Evolutionary conservation across 2,797 vertebrate species (phyloP), one percentile per base, ranked within the genome.

Genomic region (Ficedula albicollis): DNA sequence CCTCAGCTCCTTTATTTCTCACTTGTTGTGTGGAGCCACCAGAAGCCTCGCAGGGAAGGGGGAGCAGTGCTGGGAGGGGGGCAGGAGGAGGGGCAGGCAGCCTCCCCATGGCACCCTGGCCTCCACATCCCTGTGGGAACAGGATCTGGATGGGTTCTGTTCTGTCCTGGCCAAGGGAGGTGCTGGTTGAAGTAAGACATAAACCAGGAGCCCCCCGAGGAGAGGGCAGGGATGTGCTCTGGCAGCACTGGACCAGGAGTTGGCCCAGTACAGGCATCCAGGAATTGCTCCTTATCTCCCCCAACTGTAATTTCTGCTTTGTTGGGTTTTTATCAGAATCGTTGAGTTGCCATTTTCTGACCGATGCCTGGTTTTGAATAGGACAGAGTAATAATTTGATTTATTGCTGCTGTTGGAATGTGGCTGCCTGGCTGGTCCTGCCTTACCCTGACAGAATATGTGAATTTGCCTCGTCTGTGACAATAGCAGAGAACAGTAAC

Each of bases 401-500:
- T 93, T 95, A 86, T 83, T 90, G 81, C 87, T 89, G 89, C 83
- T 0, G 1, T 68, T 95, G 87, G 77, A 89, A 92, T 49, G 84
- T 78, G 90, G 59, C 78, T 94, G 93, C 82, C 22, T 88, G 79
- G 68, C 83, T 96, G 81, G 19, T 70, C 49, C 80, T 15, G 3
- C 18, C 4, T 90, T 82, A 9, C 70, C 73, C 60, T 3, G 27
- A 55, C 39, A 64, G 84, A 94, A 87, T 64, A 51, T 25, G 74
- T 90, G 89, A 84, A 87, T 96, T 93, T 89, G 75, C 86, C 93
- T 92, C 8, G 1, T 89, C 91, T 21, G 49, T 95, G 93, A 97
- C 96, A 97, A 96, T 91, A 90, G 89, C 10, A 20, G 83, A 67
- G 84, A 83, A 85, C 88, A 94, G 94, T 93, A 95, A 97, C 96